These are phyloP conservation scores for Melieria picta DNA, from an alignment of 2,888 invertebrate genomes.

Conservation along the genomic window DNA sequence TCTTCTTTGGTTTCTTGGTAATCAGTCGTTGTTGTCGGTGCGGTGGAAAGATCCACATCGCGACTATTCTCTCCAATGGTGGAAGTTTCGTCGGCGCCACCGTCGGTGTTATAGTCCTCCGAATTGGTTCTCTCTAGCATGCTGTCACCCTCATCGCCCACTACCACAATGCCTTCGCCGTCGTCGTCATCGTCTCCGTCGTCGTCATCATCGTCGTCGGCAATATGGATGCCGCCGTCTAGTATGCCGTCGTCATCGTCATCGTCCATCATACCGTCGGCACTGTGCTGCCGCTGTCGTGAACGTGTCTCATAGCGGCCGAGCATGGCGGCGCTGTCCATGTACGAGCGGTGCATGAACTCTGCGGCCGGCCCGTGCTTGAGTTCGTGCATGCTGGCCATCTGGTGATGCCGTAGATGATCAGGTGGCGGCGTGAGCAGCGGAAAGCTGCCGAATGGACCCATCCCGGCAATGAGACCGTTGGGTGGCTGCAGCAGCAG, in stretches of 20 bases:
- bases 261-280: constrained; percentile 59
- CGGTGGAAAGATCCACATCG: constrained; percentile 56
- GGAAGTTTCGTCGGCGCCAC: constrained; percentile 55
- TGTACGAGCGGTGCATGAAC: constrained; percentile 67
- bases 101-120: constrained; percentile 59
- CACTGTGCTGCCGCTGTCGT: constrained; percentile 63
- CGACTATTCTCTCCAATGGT: constrained; percentile 47
- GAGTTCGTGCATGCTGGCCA: constrained; percentile 71
- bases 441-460: constrained; percentile 83
- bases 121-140: constrained; percentile 64
- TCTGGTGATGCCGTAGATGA: constrained; percentile 61
- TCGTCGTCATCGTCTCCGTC: constrained; percentile 63
- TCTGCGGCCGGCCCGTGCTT: constrained; percentile 74
- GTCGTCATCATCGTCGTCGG: constrained; percentile 61
- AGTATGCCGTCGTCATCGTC: constrained; percentile 65
- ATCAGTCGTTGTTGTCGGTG: constrained; percentile 68
- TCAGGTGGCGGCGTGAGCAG: constrained; percentile 73
- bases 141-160: constrained; percentile 80
- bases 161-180: constrained; percentile 79
- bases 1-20: constrained; percentile 72
- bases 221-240: constrained; percentile 57
- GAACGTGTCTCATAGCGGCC: constrained; percentile 67
- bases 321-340: constrained; percentile 67
- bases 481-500: constrained; percentile 77
- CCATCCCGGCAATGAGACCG: constrained; percentile 70